These are phyloP conservation scores for Zingel zingel DNA, from an alignment of 2,113 vertebrate genomes.

Conservation along the genomic window DNA sequence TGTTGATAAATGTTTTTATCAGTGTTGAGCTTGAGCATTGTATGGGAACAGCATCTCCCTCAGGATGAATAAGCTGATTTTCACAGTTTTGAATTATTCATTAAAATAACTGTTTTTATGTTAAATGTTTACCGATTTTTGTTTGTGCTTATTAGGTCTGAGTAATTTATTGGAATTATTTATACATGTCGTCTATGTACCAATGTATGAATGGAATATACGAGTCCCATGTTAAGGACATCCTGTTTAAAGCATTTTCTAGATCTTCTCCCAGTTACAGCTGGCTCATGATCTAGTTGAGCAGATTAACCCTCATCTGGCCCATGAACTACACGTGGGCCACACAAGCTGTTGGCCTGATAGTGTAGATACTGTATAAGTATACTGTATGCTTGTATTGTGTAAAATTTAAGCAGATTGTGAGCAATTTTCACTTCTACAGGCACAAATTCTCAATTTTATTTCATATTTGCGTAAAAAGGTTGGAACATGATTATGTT, in stretches of 20 bases:
- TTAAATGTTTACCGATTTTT: constrained; percentile 2
- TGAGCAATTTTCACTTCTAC: neutral
- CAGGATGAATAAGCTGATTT: neutral
- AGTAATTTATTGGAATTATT: neutral
- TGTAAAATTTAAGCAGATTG: neutral
- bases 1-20: constrained; percentile 1
- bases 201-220: neutral
- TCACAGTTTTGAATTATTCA: neutral
- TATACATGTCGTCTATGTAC: neutral
- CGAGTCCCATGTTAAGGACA: constrained; percentile 31
- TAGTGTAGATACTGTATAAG: constrained; percentile 1
- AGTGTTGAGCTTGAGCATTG: neutral
- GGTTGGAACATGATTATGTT: neutral
- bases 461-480: neutral
- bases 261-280: constrained; percentile 68
- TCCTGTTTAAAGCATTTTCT: constrained; percentile 51
- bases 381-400: neutral
- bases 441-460: neutral
- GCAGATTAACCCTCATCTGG: constrained; percentile 75
- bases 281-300: constrained; percentile 62
- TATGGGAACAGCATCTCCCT: neutral
- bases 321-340: constrained; percentile 31
- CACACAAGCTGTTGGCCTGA: constrained; percentile 34
- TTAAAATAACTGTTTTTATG: neutral
- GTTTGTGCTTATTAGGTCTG: neutral